phyloP scores from a whole-genome alignment of 2,888 invertebrate species.

The Drosophila anomalipes region DNA sequence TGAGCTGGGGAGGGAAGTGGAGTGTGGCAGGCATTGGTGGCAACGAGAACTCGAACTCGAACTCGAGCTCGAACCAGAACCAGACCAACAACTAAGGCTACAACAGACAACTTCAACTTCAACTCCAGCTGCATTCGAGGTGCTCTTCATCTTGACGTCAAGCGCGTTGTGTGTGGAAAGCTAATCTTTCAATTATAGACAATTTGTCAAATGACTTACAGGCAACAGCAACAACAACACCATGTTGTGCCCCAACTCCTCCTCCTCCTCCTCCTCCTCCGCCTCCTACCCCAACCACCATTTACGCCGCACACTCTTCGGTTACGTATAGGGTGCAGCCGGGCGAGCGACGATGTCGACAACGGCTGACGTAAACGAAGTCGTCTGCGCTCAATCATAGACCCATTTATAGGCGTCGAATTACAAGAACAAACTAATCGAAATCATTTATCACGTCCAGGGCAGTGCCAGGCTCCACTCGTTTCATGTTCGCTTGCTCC shows the following conservation, averaged over 20 bases:
- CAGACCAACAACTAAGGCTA: slow-evolving; percentile 4
- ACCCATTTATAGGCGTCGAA: slow-evolving; percentile 85
- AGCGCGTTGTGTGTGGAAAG: slow-evolving; percentile 79
- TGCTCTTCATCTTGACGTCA: slow-evolving; percentile 71
- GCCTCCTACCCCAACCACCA: background rate
- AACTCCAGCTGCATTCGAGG: slow-evolving; percentile 46
- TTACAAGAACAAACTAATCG: slow-evolving; percentile 85
- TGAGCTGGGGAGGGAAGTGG: background rate
- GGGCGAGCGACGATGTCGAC: slow-evolving; percentile 56
- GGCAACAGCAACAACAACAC: slow-evolving; percentile 55
- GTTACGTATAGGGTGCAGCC: slow-evolving; percentile 59
- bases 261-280: background rate
- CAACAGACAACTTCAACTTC: slow-evolving; percentile 17
- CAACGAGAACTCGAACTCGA: slow-evolving; percentile 13
- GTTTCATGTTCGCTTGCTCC: slow-evolving; percentile 58
- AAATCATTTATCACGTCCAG: slow-evolving; percentile 84
- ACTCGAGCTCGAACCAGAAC: slow-evolving; percentile 23
- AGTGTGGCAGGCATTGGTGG: slow-evolving; percentile 8
- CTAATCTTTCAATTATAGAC: slow-evolving; percentile 85
- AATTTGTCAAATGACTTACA: slow-evolving; percentile 85
- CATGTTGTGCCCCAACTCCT: slow-evolving; percentile 20
- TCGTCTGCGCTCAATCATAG: slow-evolving; percentile 83
- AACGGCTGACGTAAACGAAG: slow-evolving; percentile 73
- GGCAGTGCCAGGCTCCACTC: slow-evolving; percentile 57
- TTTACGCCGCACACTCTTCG: background rate